A percentile compares a stretch with the other conserved stretches of the same genome.
Evolutionary conservation across 2,113 vertebrate species (phyloP).

Genomic region (Neolamprologus ventralis): DNA sequence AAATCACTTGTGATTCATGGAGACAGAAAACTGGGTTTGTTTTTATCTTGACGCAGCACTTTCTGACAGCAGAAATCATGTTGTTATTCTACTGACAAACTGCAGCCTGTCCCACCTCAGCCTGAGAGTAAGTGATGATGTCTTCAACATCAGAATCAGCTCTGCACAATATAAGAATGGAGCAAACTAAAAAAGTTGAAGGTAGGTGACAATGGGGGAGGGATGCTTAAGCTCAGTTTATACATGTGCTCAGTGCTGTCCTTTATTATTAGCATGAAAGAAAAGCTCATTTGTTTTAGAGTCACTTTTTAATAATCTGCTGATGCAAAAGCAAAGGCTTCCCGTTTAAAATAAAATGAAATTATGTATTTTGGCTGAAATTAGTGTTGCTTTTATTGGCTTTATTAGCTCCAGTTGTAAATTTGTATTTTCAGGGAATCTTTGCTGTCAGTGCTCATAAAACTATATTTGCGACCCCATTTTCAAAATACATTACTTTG

Average conservation of each 20-base stretch:
- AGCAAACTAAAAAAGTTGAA: background rate
- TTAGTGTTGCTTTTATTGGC: background rate
- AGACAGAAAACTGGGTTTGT: background rate
- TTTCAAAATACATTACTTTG: background rate
- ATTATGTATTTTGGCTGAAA: background rate
- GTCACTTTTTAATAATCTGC: background rate
- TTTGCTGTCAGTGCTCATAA: background rate
- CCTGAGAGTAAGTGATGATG: background rate
- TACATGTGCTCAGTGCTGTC: background rate
- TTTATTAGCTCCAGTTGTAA: background rate
- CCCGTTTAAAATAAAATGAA: background rate
- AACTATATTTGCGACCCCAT: background rate
- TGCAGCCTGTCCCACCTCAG: background rate
- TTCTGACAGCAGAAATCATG: constrained; percentile 7
- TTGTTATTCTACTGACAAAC: background rate
- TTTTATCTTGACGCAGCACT: background rate
- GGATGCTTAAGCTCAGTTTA: background rate
- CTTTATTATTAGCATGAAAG: background rate
- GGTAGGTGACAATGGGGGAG: background rate
- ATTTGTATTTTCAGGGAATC: background rate
- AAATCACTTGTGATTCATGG: background rate
- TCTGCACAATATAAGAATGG: background rate
- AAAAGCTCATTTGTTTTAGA: background rate
- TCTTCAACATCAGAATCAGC: background rate
- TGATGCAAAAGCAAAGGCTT: background rate